phyloP scores from a whole-genome alignment of 2,888 invertebrate genomes.

The Zygogramma bicolorata region DNA sequence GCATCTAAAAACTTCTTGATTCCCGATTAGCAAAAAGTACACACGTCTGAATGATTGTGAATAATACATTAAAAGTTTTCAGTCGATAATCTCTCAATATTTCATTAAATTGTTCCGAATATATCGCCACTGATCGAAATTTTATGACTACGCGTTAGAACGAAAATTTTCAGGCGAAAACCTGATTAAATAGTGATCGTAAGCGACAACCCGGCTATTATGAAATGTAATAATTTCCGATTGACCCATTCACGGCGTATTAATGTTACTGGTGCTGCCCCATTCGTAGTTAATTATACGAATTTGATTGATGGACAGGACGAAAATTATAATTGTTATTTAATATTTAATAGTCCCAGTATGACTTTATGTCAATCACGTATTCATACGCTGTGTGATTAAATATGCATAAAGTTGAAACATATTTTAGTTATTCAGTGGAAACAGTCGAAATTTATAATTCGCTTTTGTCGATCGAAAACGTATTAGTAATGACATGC shows the following conservation, averaged over 20 bases:
- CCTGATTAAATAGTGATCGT: slow-evolving; percentile 24
- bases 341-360: slow-evolving; percentile 60
- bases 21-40: too few species aligned
- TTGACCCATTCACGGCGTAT: slow-evolving; percentile 45
- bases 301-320: slow-evolving; percentile 55
- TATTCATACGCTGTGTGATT: slow-evolving; percentile 51
- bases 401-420: slow-evolving; percentile 49
- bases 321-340: slow-evolving; percentile 62
- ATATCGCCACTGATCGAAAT: not conserved
- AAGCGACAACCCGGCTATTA: slow-evolving; percentile 40
- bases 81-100: not conserved
- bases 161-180: not conserved
- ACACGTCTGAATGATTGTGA: too few species aligned
- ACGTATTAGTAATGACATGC: slow-evolving; percentile 37
- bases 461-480: slow-evolving; percentile 39
- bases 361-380: slow-evolving; percentile 58
- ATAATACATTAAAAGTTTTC: not conserved
- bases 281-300: slow-evolving; percentile 44
- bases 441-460: slow-evolving; percentile 45
- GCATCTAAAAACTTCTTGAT: too few species aligned
- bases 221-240: slow-evolving; percentile 49
- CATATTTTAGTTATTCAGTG: slow-evolving; percentile 50
- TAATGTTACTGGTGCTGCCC: slow-evolving; percentile 21
- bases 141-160: not conserved
- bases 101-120: not conserved